These are phyloP conservation scores for Amiota communis DNA, from an alignment of 2,888 invertebrate genomes.

Conservation along the genomic window DNA sequence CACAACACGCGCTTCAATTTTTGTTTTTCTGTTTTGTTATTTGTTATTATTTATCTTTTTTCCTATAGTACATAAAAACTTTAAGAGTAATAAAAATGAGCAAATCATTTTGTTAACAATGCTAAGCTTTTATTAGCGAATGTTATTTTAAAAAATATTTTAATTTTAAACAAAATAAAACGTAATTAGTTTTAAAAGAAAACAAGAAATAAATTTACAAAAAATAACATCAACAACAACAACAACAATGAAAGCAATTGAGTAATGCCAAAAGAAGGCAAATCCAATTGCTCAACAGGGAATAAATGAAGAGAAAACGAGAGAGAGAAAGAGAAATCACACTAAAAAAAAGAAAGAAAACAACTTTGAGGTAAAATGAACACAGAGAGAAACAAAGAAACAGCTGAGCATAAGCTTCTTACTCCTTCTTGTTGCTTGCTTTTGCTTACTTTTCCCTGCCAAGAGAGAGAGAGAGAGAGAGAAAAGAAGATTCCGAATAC, in stretches of 20 bases:
- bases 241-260: constrained; percentile 7
- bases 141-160: too few relatives aligned
- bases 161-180: too few relatives aligned
- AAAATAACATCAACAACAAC: background rate
- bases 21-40: background rate
- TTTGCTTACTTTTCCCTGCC: too few relatives aligned
- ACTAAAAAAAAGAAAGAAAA: too few relatives aligned
- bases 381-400: too few relatives aligned
- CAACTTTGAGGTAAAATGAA: too few relatives aligned
- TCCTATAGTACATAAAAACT: background rate
- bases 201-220: background rate
- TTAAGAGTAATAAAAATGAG: background rate
- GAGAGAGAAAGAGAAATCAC: background rate
- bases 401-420: too few relatives aligned
- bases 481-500: too few relatives aligned
- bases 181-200: too few relatives aligned
- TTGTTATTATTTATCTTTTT: background rate
- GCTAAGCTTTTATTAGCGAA: too few relatives aligned
- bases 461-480: too few relatives aligned
- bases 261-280: constrained; percentile 14
- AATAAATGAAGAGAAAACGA: background rate
- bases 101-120: background rate
- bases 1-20: background rate
- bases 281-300: background rate
- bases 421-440: too few relatives aligned